Evolutionary conservation across 2,797 vertebrate genomes (phyloP), one percentile per base, ranked within the genome.

Genomic region (Cryptoblepharus egeriae): DNA sequence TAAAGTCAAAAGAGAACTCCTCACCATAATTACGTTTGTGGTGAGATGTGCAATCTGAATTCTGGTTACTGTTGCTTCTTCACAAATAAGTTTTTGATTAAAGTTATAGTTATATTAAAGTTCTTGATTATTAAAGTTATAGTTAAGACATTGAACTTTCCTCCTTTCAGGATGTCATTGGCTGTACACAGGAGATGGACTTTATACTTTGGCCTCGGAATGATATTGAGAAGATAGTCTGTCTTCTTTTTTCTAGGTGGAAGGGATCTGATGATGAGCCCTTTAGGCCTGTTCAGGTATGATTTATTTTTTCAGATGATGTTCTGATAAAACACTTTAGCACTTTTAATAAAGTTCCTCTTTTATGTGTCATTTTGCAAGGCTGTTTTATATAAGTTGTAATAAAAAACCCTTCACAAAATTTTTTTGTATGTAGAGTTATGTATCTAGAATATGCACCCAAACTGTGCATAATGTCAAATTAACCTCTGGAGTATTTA

Each of bases 121-220:
- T n/a, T n/a, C n/a, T n/a, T n/a, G n/a, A n/a, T n/a, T n/a, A n/a
- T n/a, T n/a, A n/a, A n/a, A n/a, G n/a, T n/a, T n/a, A n/a, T n/a
- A 42, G 15, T 11, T 9, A 13, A 39, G 9, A 18, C 30, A 55
- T 8, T 68, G 42, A 45, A 24, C 49, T 52, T 9, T 64, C 2
- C 15, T 79, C 58, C 79, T 91, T 88, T 0, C 87, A 97, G 97
- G 97, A 98, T 93, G 97, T 99, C 92, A 99, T 99, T 75, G 99
- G 99, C 96, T 99, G 98, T 97, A 99, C 98, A 90, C 99, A 99
- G 96, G 98, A 99, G 96, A 99, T 99, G 98, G 98, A 99, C 96
- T 99, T 99, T 96, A 99, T 99, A 96, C 98, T 99, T 92, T 99
- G 99, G 99, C 99, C 99, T 94, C 98, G 99, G 92, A 99, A 99